Conservation (phyloP, 2,113 vertebrate genomes). For the Formicarius rufipectus region DNA sequence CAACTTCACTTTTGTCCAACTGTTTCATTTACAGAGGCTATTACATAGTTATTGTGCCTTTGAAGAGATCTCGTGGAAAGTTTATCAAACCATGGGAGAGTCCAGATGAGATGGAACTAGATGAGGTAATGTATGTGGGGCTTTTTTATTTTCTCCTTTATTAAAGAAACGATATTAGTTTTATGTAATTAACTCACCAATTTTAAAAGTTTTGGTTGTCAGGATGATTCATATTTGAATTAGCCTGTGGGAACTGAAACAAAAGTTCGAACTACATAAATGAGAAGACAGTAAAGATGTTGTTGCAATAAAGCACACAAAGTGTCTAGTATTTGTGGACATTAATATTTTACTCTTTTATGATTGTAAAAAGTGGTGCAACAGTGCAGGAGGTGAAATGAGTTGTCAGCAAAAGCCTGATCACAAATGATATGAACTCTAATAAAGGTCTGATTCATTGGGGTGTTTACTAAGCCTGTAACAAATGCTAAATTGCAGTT, state of each 20-base stretch:
- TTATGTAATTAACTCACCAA: background rate
- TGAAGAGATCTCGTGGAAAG: constrained; percentile 97
- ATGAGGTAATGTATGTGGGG: constrained; percentile 82
- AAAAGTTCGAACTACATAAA: constrained; percentile 52
- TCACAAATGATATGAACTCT: constrained; percentile 46
- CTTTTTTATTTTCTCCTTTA: background rate
- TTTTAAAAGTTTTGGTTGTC: background rate
- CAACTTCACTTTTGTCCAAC: constrained; percentile 17
- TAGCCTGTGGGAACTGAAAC: background rate
- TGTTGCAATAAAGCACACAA: constrained; percentile 36
- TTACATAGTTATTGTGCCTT: constrained; percentile 96
- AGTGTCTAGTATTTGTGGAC: constrained; percentile 50
- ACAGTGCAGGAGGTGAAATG: constrained; percentile 58
- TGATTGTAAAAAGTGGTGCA: constrained; percentile 35
- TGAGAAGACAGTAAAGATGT: constrained; percentile 45
- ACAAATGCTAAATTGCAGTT: constrained; percentile 42
- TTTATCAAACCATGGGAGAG: constrained; percentile 95
- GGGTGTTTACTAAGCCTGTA: constrained; percentile 25
- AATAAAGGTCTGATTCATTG: constrained; percentile 62
- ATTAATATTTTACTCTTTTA: constrained; percentile 67
- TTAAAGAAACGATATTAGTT: background rate
- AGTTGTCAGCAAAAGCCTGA: constrained; percentile 66
- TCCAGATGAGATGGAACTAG: constrained; percentile 98
- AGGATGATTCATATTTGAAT: background rate
- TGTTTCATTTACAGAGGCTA: constrained; percentile 83